A percentile compares a stretch with the other conserved stretches of the same genome.
phyloP scores from a whole-genome alignment of 2,797 vertebrate genomes.

The Rousettus madagascariensis region DNA sequence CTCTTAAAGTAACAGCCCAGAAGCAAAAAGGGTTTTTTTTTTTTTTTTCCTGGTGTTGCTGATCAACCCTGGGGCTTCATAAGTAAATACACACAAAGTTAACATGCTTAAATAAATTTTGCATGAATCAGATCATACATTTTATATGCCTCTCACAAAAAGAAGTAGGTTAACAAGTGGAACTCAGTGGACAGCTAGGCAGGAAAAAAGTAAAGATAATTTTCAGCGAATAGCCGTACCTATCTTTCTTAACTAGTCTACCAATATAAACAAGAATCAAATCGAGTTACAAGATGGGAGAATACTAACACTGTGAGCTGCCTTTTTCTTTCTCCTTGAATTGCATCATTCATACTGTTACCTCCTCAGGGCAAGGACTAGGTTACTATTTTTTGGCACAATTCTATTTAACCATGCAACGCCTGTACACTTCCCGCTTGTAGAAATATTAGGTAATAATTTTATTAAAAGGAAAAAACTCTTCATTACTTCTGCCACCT shows the following conservation, averaged over 20 bases:
- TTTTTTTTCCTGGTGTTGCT: neutral
- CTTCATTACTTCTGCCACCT: constrained; percentile 61
- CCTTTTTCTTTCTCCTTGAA: neutral
- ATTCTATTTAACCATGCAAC: constrained; percentile 47
- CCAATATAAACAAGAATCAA: neutral
- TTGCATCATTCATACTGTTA: neutral
- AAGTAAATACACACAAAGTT: constrained; percentile 40
- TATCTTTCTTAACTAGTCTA: neutral
- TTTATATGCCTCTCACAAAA: constrained; percentile 27
- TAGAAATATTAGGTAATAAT: constrained; percentile 8
- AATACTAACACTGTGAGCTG: neutral
- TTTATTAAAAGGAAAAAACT: constrained; percentile 38
- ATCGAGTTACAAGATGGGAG: neutral
- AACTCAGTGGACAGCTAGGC: neutral
- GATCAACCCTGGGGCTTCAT: constrained; percentile 27
- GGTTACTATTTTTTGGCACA: neutral
- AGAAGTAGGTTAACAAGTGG: neutral
- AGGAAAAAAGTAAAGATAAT: neutral
- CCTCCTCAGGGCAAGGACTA: neutral
- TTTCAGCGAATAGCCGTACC: neutral
- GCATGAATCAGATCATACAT: neutral
- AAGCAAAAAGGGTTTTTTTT: neutral
- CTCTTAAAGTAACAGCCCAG: constrained; percentile 25
- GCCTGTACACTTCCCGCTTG: neutral
- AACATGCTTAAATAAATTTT: constrained; percentile 52